Evolutionary conservation across 2,797 vertebrate species (phyloP).

Genomic region (Cyclopterus lumpus): DNA sequence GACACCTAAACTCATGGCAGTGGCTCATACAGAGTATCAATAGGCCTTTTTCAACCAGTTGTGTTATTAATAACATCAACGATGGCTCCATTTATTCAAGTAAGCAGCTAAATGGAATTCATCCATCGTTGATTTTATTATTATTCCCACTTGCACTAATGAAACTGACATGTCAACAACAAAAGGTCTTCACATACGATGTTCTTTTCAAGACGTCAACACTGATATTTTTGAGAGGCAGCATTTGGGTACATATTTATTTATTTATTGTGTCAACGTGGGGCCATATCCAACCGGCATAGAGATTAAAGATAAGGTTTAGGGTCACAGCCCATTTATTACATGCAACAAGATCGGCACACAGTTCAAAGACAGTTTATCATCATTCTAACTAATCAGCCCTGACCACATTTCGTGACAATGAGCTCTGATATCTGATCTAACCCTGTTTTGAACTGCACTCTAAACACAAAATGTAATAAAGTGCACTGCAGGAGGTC

Average conservation of each 20-base stretch:
- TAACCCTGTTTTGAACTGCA: neutral
- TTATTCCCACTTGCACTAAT: neutral
- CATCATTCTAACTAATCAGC: neutral
- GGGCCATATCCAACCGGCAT: neutral
- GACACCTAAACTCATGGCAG: neutral
- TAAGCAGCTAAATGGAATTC: neutral
- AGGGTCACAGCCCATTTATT: conserved; percentile 13
- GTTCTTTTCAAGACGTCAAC: neutral
- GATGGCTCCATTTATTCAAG: neutral
- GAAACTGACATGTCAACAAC: neutral
- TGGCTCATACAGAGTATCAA: neutral
- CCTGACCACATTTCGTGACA: neutral
- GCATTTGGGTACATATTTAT: neutral
- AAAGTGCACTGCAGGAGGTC: conserved; percentile 23
- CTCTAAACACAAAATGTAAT: neutral
- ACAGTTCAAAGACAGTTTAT: neutral
- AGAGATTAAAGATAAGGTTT: conserved; percentile 7
- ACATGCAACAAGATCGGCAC: conserved; percentile 8
- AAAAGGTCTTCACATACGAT: neutral
- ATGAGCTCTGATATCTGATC: conserved; percentile 2
- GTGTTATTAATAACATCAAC: neutral
- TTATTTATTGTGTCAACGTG: conserved; percentile 8
- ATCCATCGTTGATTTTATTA: neutral
- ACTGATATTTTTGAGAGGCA: neutral
- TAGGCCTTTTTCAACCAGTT: neutral